Base-by-base conservation (phyloP, 2,888 invertebrate genomes). In the Amphimallon solstitiale region DNA sequence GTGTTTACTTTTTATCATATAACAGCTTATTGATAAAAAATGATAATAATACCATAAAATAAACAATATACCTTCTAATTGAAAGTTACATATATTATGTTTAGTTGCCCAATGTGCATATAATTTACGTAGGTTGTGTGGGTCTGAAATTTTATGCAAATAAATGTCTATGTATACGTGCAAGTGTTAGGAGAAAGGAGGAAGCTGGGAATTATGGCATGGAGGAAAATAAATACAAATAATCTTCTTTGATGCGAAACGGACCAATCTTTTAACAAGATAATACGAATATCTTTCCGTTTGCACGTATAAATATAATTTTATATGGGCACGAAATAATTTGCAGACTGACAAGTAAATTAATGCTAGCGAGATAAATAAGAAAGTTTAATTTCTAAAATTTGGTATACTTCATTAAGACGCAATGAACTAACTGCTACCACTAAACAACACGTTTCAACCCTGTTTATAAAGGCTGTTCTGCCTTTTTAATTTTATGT, bases 1-100 rank as follows among this genome's bases (percentile, higher is more conserved):
- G 56, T 34, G 1, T 59, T 43, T 59, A 29, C 7, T 43, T 59
- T 23, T 59, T 59, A 59, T 59, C 56, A 19, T 12, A 54, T n/a
- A 37, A 29, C 12, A 38, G 37, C 34, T 43, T 21, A 12, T 23
- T 59, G 56, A 59, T 59, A 59, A 23, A 15, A 29, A 29, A 9
- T 45, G 56, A 59, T 59, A 59, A 45, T 43, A 14, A 29, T 29
- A 5, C 29, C 43, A 29, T 29, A 59, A 40, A 59, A 43, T 43
- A 59, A 40, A 38, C 21, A 51, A 1, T 40, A 4, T 40, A 14
- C 40, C 40, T n/a, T 5, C n/a, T 7, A 45, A 2, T 17, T 45
- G 45, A 21, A 48, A 23, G 12, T 48, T 23, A 1, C 12, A n/a
- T 40, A 40, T 40, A 5, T 40, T 14, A 21, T 29, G 29, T 17